Percentiles rank a stretch among this genome's conserved stretches.
Conservation (phyloP, 2,888 invertebrate species). For the Platycheirus rosarum region DNA sequence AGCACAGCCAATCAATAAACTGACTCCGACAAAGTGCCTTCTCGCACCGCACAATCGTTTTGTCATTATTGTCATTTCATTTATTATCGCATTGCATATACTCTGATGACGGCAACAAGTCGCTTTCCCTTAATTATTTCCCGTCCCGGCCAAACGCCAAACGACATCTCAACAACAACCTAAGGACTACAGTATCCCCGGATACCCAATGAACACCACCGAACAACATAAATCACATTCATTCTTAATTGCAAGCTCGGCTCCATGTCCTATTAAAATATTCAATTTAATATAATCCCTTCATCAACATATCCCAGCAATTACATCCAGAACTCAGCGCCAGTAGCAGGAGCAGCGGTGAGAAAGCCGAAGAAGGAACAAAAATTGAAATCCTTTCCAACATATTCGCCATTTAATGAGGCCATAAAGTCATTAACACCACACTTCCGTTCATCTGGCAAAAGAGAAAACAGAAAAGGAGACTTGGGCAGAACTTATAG, state of each 20-base stretch:
- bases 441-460: slow-evolving; percentile 42
- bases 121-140: background rate
- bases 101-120: slow-evolving; percentile 46
- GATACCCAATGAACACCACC: slow-evolving; percentile 15
- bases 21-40: background rate
- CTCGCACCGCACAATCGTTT: background rate
- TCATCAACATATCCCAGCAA: slow-evolving; percentile 36
- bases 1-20: slow-evolving; percentile 22
- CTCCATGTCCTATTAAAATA: slow-evolving; percentile 50
- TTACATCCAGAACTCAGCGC: background rate
- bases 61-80: slow-evolving; percentile 25
- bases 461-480: slow-evolving; percentile 24
- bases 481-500: slow-evolving; percentile 43
- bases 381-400: slow-evolving; percentile 18
- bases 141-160: slow-evolving; percentile 3
- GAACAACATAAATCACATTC: slow-evolving; percentile 56
- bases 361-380: background rate
- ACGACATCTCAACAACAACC: background rate
- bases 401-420: slow-evolving; percentile 41
- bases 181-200: slow-evolving; percentile 18
- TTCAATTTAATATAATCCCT: slow-evolving; percentile 50
- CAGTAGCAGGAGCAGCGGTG: background rate
- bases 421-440: slow-evolving; percentile 61
- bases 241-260: slow-evolving; percentile 40
- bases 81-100: slow-evolving; percentile 12